Evolutionary conservation across 2,113 vertebrate genomes (phyloP).

Genomic region (Odobenus rosmarus): DNA sequence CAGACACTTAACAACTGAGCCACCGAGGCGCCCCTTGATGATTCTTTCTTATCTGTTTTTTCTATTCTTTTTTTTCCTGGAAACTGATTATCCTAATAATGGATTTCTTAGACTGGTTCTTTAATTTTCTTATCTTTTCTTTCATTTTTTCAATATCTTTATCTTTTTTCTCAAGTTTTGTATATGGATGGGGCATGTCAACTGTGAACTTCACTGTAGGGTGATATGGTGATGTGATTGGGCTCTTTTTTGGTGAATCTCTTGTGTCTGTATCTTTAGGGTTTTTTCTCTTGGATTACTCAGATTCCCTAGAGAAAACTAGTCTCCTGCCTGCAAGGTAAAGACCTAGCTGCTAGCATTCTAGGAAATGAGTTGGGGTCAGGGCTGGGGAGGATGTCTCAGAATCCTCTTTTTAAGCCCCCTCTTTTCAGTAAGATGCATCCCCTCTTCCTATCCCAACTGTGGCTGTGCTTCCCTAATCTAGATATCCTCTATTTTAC

Average conservation of each 20-base stretch:
- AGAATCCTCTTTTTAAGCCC: neutral
- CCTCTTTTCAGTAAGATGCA: neutral
- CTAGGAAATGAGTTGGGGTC: neutral
- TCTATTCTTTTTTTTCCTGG: neutral
- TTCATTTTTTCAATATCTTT: neutral
- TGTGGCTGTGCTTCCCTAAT: neutral
- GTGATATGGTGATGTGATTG: neutral
- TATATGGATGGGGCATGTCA: neutral
- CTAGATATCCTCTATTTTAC: neutral
- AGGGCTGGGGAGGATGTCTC: neutral
- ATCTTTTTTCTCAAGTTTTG: conserved; percentile 26
- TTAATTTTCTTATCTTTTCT: conserved; percentile 9
- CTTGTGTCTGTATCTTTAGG: neutral
- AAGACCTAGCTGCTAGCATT: neutral
- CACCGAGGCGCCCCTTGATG: too few relatives aligned
- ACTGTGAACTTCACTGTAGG: neutral
- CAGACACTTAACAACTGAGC: too few relatives aligned
- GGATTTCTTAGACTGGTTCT: neutral
- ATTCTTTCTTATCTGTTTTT: neutral
- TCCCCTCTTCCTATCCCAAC: neutral
- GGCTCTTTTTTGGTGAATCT: neutral
- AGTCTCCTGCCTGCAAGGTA: neutral
- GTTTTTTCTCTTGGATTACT: neutral
- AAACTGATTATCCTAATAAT: neutral
- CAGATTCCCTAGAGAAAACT: neutral